Evolutionary conservation across 1,140 invertebrate genomes (phyloP), one percentile per base, ranked within the genome.

Genomic region (Cherax quadricarinatus): DNA sequence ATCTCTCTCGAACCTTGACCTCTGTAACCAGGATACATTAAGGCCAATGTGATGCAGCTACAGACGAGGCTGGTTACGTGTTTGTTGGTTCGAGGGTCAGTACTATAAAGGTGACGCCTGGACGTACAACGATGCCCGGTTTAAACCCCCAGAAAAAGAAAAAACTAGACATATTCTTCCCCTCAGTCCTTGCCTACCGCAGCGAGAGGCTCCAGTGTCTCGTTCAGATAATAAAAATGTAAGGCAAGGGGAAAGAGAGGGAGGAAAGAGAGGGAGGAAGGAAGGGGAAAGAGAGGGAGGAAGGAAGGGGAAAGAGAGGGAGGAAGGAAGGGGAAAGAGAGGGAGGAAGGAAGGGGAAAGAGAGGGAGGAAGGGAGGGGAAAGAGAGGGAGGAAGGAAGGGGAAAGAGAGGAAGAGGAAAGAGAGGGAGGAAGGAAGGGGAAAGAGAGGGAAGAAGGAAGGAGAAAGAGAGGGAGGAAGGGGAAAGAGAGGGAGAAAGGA

Each of bases 271-370:
- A 84, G 49, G 4, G 51, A 84, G 51, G 24, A 7, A 53, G 78
- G 4, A 24, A 80, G 78, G 4, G 78, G 41, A 10, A 24, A 30
- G 16, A 14, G 48, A 6, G 49, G 84, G 49, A 41, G 73, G 84
- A 73, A 66, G 73, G 84, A 86, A 41, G 49, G 62, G 49, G 84
- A 73, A 41, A 86, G 84, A 82, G 81, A 57, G 81, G 57, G 81
- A 57, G 81, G n/a, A 41, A 81, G 53, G 4, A 57, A 84, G 82
- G 24, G 60, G 48, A 51, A 41, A 30, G 70, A 62, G 48, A 62
- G 21, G 79, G 51, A 57, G 24, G 82, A 84, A n/a, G 24, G 82
- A 62, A n/a, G 24, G 57, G 24, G 57, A 62, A 57, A 60, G 57
- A 62, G 82, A 84, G 82, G 62, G 82, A 62, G 82, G 62, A n/a